These are phyloP conservation scores for Perizoma affinitatum DNA, from an alignment of 2,888 invertebrate species.

Conservation along the genomic window DNA sequence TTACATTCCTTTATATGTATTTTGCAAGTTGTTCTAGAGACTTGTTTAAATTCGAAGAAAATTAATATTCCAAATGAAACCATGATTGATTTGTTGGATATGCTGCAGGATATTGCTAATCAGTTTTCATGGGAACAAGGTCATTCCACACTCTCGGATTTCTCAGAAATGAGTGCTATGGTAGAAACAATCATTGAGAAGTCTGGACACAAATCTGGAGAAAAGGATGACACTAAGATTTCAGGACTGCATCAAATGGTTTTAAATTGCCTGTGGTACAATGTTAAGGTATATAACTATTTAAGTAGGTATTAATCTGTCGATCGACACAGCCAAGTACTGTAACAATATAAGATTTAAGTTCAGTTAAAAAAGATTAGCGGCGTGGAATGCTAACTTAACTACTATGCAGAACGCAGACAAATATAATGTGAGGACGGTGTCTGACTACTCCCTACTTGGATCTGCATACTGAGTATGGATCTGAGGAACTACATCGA, in stretches of 20 bases:
- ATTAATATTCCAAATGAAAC: constrained; percentile 45
- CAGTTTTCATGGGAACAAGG: constrained; percentile 70
- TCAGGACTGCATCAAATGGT: constrained; percentile 87
- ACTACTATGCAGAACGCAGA: no score
- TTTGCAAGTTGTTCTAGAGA: constrained; percentile 60
- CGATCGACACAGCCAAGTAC: no score
- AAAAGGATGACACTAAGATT: constrained; percentile 70
- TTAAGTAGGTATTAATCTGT: no score
- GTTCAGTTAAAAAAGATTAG: no score
- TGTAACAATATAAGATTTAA: no score
- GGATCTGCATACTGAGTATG: no score
- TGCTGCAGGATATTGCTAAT: constrained; percentile 62
- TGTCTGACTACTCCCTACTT: no score
- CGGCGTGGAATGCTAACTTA: no score
- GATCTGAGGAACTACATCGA: no score
- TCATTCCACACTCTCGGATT: constrained; percentile 84
- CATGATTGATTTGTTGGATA: constrained; percentile 51
- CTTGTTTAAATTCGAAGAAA: constrained; percentile 51
- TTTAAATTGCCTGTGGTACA: constrained; percentile 90
- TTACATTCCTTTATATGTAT: constrained; percentile 76
- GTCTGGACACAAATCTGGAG: constrained; percentile 59
- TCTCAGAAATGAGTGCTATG: constrained; percentile 90
- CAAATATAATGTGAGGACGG: no score
- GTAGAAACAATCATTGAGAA: constrained; percentile 84
- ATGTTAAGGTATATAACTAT: constrained; percentile 86